These are phyloP conservation scores for Branchellion lobata DNA, from an alignment of 2,888 invertebrate species.

Conservation along the genomic window DNA sequence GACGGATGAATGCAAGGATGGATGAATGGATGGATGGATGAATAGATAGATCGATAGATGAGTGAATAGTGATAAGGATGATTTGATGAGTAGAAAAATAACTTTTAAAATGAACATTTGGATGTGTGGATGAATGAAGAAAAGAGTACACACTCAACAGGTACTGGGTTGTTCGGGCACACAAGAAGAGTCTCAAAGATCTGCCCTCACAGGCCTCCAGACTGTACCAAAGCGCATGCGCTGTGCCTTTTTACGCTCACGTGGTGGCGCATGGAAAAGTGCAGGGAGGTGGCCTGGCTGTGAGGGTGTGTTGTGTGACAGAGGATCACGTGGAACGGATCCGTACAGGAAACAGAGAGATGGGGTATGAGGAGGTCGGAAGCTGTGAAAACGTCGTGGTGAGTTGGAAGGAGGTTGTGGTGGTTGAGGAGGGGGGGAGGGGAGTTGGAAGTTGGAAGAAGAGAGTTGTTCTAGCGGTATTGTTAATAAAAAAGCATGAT, in stretches of 20 bases:
- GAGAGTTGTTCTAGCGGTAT: no score
- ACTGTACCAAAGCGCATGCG: slow-evolving; percentile 39
- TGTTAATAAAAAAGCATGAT: not conserved
- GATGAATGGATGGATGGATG: not conserved
- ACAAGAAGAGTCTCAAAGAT: slow-evolving; percentile 21
- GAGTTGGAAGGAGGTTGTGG: not conserved
- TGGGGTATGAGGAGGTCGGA: slow-evolving; percentile 34
- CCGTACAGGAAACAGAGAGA: slow-evolving; percentile 18
- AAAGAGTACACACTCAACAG: not conserved
- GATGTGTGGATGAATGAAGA: not conserved
- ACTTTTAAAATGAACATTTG: not conserved
- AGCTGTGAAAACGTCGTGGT: slow-evolving; percentile 44
- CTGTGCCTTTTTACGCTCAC: slow-evolving; percentile 44
- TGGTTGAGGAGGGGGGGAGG: no score
- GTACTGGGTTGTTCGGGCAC: slow-evolving; percentile 34
- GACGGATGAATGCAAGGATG: not conserved
- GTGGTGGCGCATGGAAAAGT: slow-evolving; percentile 42
- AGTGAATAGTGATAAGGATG: no score
- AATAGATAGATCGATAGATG: not conserved
- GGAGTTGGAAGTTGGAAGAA: no score
- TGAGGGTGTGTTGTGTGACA: slow-evolving; percentile 43
- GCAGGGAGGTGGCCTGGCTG: not conserved
- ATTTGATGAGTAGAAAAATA: no score
- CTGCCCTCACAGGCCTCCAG: not conserved
- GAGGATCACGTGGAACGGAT: slow-evolving; percentile 39